These are phyloP conservation scores for Malurus elegans DNA, from an alignment of 2,113 vertebrate species.

Conservation along the genomic window DNA sequence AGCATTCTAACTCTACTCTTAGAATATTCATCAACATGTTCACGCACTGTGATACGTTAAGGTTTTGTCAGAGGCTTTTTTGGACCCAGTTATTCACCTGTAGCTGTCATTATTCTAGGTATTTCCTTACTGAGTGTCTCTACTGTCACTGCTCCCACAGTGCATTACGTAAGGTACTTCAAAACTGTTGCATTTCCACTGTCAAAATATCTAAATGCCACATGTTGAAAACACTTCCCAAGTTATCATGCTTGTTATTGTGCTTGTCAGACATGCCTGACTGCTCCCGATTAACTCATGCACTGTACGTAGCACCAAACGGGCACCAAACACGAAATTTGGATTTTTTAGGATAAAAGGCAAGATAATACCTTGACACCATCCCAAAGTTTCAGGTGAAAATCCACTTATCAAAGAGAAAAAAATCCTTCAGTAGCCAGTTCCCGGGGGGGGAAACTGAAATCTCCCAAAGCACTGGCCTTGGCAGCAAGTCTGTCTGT, in stretches of 20 bases:
- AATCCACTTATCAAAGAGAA: neutral
- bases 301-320: neutral
- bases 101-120: neutral
- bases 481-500: neutral
- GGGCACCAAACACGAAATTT: neutral
- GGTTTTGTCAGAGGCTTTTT: neutral
- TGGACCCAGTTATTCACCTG: neutral
- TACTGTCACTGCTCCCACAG: neutral
- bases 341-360: neutral
- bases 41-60: neutral
- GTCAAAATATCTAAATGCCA: neutral
- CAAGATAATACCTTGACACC: neutral
- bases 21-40: neutral
- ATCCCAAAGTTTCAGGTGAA: neutral
- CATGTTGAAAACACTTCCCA: neutral
- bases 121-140: neutral
- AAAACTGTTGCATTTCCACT: neutral
- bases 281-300: neutral
- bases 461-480: neutral
- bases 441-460: neutral
- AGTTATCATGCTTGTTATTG: neutral
- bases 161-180: neutral
- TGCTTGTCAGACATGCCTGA: neutral
- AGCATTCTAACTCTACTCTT: neutral
- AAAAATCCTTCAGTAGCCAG: neutral